These are phyloP conservation scores for Branchipolynoe longqiensis DNA, from an alignment of 2,888 invertebrate genomes.

Conservation along the genomic window DNA sequence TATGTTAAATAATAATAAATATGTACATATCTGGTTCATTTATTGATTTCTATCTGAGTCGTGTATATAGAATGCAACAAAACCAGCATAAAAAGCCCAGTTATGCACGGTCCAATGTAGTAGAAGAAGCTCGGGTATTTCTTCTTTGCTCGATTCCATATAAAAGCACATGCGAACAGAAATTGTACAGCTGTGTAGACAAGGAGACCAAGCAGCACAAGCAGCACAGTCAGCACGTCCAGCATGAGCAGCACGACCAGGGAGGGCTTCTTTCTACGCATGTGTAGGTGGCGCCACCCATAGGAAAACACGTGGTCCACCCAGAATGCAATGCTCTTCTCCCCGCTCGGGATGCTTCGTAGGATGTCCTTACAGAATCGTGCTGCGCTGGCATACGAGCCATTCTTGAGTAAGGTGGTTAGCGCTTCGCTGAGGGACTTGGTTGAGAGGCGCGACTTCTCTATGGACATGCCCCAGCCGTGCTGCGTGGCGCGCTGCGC, in stretches of 20 bases:
- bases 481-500: conserved; percentile 13
- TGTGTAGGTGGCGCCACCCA: conserved; percentile 14
- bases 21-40: no score
- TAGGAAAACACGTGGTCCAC: conserved; percentile 17
- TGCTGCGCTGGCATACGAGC: neutral
- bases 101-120: neutral
- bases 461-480: conserved; percentile 22
- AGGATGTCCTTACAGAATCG: neutral
- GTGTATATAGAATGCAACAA: neutral
- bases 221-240: neutral
- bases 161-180: neutral
- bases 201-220: neutral
- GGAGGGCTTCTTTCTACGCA: neutral
- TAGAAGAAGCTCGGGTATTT: neutral
- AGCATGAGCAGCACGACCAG: neutral
- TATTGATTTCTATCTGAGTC: no score
- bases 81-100: neutral
- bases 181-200: neutral
- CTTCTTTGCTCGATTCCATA: conserved; percentile 7
- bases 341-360: neutral
- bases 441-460: neutral
- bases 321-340: conserved; percentile 42
- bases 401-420: neutral
- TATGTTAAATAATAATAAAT: no score
- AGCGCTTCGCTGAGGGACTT: neutral